A percentile compares a stretch with the other conserved stretches of the same genome.
These are phyloP conservation scores for Dipodomys ordii DNA, from an alignment of 2,113 vertebrate genomes.

Conservation along the genomic window DNA sequence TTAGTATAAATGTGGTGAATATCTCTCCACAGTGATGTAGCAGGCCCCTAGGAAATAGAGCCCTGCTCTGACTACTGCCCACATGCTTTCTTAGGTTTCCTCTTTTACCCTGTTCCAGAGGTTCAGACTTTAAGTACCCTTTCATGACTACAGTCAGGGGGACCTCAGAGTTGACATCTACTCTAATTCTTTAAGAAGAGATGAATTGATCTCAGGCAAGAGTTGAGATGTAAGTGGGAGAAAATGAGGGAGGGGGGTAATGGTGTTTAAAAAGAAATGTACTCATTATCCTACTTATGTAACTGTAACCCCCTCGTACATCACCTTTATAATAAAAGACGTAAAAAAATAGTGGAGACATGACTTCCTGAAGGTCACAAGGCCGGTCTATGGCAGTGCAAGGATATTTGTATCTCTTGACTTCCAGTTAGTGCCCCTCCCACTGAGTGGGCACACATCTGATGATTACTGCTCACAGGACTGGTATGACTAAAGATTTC, in stretches of 20 bases:
- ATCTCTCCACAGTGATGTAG: background rate
- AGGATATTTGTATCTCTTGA: background rate
- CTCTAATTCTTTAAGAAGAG: background rate
- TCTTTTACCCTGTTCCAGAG: background rate
- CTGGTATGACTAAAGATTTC: background rate
- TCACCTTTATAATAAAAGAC: too few relatives aligned
- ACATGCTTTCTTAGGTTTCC: background rate
- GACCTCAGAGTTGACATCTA: background rate
- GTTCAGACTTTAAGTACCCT: conserved; percentile 15
- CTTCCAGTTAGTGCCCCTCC: background rate
- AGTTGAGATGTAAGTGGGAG: background rate
- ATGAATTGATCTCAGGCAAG: background rate
- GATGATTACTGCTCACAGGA: background rate
- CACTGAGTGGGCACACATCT: background rate
- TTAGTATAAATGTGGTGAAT: background rate
- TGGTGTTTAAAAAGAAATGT: too few relatives aligned
- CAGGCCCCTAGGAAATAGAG: background rate
- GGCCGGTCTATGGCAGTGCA: background rate
- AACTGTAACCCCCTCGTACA: too few relatives aligned
- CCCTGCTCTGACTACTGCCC: background rate
- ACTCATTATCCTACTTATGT: too few relatives aligned
- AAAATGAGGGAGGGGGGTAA: too few relatives aligned
- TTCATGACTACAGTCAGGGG: too few relatives aligned
- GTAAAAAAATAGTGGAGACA: too few relatives aligned
- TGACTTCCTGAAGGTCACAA: background rate